Conservation (phyloP, 2,113 vertebrate species). For the Pipa parva region DNA sequence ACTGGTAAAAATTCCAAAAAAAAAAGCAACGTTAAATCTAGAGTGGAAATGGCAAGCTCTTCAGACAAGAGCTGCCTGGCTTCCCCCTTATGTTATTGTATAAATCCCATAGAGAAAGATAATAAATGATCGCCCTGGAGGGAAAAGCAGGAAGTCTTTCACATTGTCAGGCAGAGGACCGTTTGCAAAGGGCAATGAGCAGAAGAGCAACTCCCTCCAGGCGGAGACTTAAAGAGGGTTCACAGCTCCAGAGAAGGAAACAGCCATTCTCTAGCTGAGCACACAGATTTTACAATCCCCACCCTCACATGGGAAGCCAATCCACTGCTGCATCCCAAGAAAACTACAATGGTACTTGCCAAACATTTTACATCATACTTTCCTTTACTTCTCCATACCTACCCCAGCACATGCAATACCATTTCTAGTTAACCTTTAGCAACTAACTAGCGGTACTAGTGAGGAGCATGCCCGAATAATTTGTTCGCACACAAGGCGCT, state of each 20-base stretch:
- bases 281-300: not conserved
- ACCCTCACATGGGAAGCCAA: not conserved
- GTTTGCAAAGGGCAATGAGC: conserved; percentile 11
- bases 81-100: not conserved
- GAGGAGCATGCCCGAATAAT: too few species aligned
- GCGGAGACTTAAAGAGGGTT: conserved; percentile 10
- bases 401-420: too few species aligned
- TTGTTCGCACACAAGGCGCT: too few species aligned
- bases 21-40: too few species aligned
- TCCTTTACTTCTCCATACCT: too few species aligned
- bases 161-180: not conserved
- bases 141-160: conserved; percentile 12
- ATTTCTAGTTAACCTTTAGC: too few species aligned
- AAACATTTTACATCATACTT: too few species aligned
- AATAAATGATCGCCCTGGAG: not conserved
- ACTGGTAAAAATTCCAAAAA: not conserved
- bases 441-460: too few species aligned
- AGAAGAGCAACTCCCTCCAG: conserved; percentile 17
- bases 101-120: not conserved
- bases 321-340: not conserved
- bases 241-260: not conserved
- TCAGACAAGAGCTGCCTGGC: not conserved
- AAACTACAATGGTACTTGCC: too few species aligned
- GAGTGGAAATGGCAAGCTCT: too few species aligned
- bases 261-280: not conserved